A percentile compares a stretch with the other conserved stretches of the same genome.
Conservation (phyloP, 2,888 invertebrate species). For the Neoitamus cyanurus region DNA sequence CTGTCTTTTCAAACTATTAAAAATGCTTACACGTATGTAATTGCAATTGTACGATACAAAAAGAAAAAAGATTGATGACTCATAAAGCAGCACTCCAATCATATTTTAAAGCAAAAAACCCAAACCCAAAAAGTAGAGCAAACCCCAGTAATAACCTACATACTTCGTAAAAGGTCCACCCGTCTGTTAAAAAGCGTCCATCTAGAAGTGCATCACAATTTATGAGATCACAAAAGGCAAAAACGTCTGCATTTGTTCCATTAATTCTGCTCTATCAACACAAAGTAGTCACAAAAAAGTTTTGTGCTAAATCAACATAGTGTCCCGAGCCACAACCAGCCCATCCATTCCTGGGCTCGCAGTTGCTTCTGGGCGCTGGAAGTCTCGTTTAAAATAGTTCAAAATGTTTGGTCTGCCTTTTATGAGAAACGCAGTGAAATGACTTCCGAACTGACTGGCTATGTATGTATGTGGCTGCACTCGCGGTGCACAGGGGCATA, state of each 20-base stretch:
- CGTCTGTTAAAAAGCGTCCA: conserved; percentile 5
- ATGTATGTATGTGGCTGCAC: not conserved
- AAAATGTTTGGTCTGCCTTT: conserved; percentile 30
- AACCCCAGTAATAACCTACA: not conserved
- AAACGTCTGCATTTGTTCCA: conserved; percentile 23
- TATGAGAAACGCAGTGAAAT: conserved; percentile 24
- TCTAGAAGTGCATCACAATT: not conserved
- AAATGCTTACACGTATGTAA: too few species aligned
- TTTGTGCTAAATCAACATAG: conserved; percentile 30
- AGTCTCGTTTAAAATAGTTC: conserved; percentile 34
- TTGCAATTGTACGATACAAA: too few species aligned
- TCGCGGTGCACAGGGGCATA: not conserved
- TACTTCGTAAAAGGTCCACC: not conserved
- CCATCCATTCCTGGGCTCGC: too few species aligned
- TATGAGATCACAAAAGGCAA: conserved; percentile 24
- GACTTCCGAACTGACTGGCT: conserved; percentile 24
- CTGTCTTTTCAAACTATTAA: too few species aligned
- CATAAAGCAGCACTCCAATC: not conserved
- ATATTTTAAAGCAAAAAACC: not conserved
- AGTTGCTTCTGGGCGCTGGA: not conserved
- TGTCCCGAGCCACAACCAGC: not conserved
- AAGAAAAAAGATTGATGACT: not conserved
- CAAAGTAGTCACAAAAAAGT: conserved; percentile 28
- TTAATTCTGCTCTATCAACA: conserved; percentile 29
- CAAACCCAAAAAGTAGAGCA: not conserved